A percentile compares a stretch with the other conserved stretches of the same genome.
These are phyloP conservation scores for Pseudomyrmex gracilis DNA, from an alignment of 1,140 invertebrate genomes.

Conservation along the genomic window DNA sequence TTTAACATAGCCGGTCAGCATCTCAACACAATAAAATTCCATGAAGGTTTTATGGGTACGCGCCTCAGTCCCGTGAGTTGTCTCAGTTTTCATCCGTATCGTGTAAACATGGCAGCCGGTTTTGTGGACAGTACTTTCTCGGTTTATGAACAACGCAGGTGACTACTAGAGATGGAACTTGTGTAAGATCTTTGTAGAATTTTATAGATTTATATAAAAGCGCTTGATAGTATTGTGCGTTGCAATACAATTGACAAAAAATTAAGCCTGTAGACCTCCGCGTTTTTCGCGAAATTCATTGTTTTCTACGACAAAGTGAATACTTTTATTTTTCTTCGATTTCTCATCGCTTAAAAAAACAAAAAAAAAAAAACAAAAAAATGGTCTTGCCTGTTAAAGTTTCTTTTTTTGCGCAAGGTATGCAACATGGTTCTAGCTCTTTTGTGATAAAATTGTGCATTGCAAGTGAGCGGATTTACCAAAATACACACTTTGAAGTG, in stretches of 20 bases:
- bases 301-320: conserved; percentile 6
- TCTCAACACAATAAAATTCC: conserved; percentile 92
- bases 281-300: not conserved
- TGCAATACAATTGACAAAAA: conserved; percentile 15
- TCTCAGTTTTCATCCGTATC: conserved; percentile 94
- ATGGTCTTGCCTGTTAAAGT: not conserved
- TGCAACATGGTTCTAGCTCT: conserved; percentile 21
- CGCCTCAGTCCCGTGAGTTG: conserved; percentile 94
- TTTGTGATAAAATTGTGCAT: conserved; percentile 44
- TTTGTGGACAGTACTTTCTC: conserved; percentile 92
- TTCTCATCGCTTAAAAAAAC: too few species aligned
- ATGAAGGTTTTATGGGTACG: conserved; percentile 96
- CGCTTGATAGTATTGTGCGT: not conserved
- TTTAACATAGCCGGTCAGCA: conserved; percentile 90
- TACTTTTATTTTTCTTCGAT: too few species aligned
- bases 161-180: conserved; percentile 86
- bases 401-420: not conserved
- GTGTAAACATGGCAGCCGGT: conserved; percentile 91
- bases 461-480: conserved; percentile 32
- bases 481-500: conserved; percentile 54
- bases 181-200: conserved; percentile 63
- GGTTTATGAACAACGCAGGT: conserved; percentile 91
- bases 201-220: conserved; percentile 55
- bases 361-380: too few species aligned
- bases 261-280: not conserved